Conservation (phyloP, 2,797 vertebrate genomes). For the Chiroxiphia lanceolata region DNA sequence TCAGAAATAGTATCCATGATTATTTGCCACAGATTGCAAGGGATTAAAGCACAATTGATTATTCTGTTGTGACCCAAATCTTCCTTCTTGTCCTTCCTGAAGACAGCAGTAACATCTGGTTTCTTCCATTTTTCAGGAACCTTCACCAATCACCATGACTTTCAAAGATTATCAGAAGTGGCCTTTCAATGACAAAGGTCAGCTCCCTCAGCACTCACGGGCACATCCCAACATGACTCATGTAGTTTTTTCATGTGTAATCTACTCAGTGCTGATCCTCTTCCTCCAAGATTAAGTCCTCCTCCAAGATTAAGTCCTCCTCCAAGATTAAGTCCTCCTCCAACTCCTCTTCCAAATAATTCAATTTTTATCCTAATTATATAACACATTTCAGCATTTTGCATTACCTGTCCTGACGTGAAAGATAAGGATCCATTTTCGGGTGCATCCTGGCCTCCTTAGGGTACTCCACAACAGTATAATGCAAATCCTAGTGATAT, state of each 20-base stretch:
- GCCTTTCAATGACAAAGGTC: not conserved
- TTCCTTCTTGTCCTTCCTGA: not conserved
- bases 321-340: not conserved
- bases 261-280: not conserved
- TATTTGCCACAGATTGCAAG: not conserved
- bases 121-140: not conserved
- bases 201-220: not conserved
- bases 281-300: not conserved
- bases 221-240: not conserved
- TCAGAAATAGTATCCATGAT: not conserved
- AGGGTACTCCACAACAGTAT: not conserved
- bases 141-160: not conserved
- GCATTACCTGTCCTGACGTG: not conserved
- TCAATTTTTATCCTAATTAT: not conserved
- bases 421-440: not conserved
- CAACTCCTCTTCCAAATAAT: not conserved
- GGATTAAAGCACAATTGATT: not conserved
- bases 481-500: not conserved
- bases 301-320: not conserved
- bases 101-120: not conserved
- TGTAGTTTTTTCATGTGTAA: not conserved
- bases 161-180: not conserved
- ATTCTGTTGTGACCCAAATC: not conserved
- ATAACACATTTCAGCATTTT: not conserved
- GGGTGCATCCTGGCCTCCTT: not conserved